Evolutionary conservation across 2,113 vertebrate genomes (phyloP).

Genomic region (Pycnonotus jocosus): DNA sequence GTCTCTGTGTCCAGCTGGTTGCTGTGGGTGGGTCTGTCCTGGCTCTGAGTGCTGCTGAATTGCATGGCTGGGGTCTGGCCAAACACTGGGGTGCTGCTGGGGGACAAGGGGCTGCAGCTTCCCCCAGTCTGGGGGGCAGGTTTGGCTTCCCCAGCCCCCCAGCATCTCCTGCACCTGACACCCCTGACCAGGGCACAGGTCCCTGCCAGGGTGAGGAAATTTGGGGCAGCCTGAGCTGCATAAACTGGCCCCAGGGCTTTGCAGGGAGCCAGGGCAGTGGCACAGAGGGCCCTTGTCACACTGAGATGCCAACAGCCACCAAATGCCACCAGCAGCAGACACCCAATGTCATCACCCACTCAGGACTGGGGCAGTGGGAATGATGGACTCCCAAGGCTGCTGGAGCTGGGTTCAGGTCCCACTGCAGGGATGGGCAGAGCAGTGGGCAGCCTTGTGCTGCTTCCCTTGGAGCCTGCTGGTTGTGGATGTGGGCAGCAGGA

Average conservation of each 20-base stretch:
- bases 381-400: rapidly evolving
- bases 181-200: neutral
- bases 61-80: neutral
- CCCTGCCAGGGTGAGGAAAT: neutral
- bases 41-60: neutral
- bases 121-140: rapidly evolving
- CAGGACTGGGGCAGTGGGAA: neutral
- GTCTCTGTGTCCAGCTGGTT: neutral
- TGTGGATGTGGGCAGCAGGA: neutral
- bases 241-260: neutral
- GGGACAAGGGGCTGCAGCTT: neutral
- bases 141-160: neutral
- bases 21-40: neutral
- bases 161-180: neutral
- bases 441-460: neutral
- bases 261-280: neutral
- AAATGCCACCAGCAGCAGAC: neutral
- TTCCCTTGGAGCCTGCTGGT: neutral
- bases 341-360: rapidly evolving
- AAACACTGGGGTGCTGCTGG: neutral
- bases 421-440: neutral
- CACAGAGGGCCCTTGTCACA: rapidly evolving
- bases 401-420: neutral
- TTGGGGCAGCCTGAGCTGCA: neutral
- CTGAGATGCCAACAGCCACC: neutral